Evolutionary conservation across 1,140 invertebrate genomes (phyloP), one percentile per base, ranked within the genome.

Genomic region (Anastrepha obliqua): DNA sequence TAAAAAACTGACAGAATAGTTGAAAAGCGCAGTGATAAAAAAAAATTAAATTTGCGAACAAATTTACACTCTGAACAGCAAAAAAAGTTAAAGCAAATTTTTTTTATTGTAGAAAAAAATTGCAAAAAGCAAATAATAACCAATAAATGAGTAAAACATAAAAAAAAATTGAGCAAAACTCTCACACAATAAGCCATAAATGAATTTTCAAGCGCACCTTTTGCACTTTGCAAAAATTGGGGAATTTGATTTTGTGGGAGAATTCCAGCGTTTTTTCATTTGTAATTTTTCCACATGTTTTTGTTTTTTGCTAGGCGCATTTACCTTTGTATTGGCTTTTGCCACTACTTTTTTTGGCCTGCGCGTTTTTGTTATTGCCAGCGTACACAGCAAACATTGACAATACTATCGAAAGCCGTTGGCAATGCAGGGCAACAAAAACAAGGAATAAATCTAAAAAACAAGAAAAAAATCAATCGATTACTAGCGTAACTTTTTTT

Each of bases 21-120:
- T 74, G 13, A 15, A 9, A 62, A 62, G 60, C 51, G 11, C 51
- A 55, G 9, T 62, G 42, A 47, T 15, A 8, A 74, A 0, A 47
- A 44, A 47, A 44, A 74, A 47, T 51, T 74, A 44, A 74, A 74
- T 74, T 74, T 17, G n/a, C 47, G 29, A 47, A 74, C n/a, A 74
- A 47, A 42, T 74, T 74, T 17, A 62, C 3, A 29, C 29, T 29
- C 29, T 29, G 29, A 29, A 29, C 0, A 29, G 29, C 29, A 29
- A 29, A 29, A 29, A 29, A 29, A 0, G 29, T 29, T 29, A 29
- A 29, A 29, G 29, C 29, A 29, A 29, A 29, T 29, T 29, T 29
- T 29, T 29, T 29, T 29, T 29, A 29, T 29, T 29, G 29, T 29
- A 29, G 29, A 29, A 29, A 29, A 29, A 29, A 29, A 29, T 29